These are phyloP conservation scores for Acrobasis consociella DNA, from an alignment of 2,888 invertebrate species.

Conservation along the genomic window DNA sequence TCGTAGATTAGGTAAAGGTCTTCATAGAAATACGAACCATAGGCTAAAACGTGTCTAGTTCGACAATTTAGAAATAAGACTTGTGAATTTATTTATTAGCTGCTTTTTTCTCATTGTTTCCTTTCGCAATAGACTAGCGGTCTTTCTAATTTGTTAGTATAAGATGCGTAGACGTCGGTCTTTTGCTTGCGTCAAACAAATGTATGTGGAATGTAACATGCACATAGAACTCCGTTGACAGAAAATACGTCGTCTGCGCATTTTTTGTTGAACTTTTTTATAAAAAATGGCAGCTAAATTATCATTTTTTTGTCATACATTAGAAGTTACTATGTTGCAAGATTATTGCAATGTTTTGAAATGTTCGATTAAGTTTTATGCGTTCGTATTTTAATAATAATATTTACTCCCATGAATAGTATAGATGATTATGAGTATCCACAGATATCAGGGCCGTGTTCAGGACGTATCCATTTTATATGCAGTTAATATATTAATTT, in stretches of 20 bases:
- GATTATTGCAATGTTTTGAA: background rate
- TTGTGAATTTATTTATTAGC: slow-evolving; percentile 10
- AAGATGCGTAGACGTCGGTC: no score
- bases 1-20: slow-evolving; percentile 21
- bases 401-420: slow-evolving; percentile 13
- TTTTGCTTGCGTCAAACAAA: no score
- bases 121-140: slow-evolving; percentile 1
- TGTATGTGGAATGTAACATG: no score
- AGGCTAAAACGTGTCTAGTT: slow-evolving; percentile 18
- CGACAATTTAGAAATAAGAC: slow-evolving; percentile 3
- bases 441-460: background rate
- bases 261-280: background rate
- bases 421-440: slow-evolving; percentile 2
- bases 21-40: slow-evolving; percentile 22
- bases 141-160: background rate
- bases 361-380: slow-evolving; percentile 4
- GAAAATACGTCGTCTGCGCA: no score
- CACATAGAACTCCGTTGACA: no score
- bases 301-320: background rate
- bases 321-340: background rate
- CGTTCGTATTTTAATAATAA: slow-evolving; percentile 3
- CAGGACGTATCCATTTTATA: background rate
- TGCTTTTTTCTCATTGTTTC: background rate
- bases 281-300: background rate
- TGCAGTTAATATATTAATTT: background rate